phyloP scores from a whole-genome alignment of 2,113 vertebrate genomes.

The Anoplopoma fimbria region DNA sequence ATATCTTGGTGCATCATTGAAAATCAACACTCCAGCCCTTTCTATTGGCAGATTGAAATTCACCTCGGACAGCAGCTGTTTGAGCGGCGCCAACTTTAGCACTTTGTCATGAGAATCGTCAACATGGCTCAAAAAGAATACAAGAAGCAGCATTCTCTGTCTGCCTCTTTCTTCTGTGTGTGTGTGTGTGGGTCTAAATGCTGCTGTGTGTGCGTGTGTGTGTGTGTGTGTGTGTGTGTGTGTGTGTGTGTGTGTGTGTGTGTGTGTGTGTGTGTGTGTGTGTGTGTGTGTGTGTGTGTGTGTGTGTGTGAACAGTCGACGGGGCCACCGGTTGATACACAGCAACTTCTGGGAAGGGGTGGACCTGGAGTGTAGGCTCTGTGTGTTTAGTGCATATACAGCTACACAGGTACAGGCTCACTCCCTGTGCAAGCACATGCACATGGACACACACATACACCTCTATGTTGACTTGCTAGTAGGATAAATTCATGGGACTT shows the following conservation, averaged over 20 bases:
- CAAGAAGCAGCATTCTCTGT: conserved; percentile 66
- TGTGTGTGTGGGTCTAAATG: conserved; percentile 18
- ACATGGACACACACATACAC: not conserved
- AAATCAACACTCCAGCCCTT: conserved; percentile 34
- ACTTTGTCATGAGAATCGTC: conserved; percentile 80
- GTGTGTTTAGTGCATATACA: conserved; percentile 28
- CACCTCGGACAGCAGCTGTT: conserved; percentile 62
- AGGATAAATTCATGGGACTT: not conserved
- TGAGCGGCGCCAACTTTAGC: conserved; percentile 69
- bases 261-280: conserved; percentile 27
- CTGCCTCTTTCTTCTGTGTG: conserved; percentile 21
- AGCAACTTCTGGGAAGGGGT: conserved; percentile 74
- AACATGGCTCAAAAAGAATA: conserved; percentile 77
- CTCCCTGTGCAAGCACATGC: conserved; percentile 1
- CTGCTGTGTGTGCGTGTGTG: not conserved
- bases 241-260: conserved; percentile 22
- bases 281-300: conserved; percentile 8
- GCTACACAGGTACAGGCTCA: not conserved
- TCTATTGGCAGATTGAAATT: conserved; percentile 53
- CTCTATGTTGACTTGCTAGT: not conserved
- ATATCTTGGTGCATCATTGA: conserved; percentile 35
- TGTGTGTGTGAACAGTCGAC: conserved; percentile 28
- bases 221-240: conserved; percentile 25
- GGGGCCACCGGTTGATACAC: conserved; percentile 9
- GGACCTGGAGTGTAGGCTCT: conserved; percentile 46